Evolutionary conservation across 2,888 invertebrate species (phyloP).

Genomic region (Cecidostiba fungosa): DNA sequence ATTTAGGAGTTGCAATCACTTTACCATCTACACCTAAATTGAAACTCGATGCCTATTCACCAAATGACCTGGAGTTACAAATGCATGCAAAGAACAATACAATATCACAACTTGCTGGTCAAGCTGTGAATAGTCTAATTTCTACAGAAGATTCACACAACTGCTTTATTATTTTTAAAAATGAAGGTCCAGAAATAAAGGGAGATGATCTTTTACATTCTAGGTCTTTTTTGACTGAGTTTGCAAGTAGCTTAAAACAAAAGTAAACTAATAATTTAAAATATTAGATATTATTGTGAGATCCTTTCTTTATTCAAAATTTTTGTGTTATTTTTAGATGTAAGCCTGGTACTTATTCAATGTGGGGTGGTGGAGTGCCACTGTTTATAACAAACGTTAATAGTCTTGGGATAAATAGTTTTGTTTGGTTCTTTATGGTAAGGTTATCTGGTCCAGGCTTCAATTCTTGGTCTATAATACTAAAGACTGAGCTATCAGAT

Average conservation of each 20-base stretch:
- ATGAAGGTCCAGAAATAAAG: background rate
- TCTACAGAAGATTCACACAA: constrained; percentile 4
- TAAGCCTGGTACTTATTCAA: constrained; percentile 31
- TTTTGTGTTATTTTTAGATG: constrained; percentile 42
- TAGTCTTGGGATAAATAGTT: background rate
- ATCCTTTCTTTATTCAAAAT: background rate
- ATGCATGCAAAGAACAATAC: background rate
- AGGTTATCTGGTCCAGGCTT: constrained; percentile 34
- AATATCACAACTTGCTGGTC: background rate
- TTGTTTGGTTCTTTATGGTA: background rate
- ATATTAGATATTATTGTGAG: background rate
- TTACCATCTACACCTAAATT: background rate
- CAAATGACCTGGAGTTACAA: background rate
- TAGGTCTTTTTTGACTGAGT: background rate
- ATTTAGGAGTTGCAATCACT: background rate
- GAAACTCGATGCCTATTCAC: background rate
- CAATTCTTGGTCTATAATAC: constrained; percentile 34
- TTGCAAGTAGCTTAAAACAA: constrained; percentile 12
- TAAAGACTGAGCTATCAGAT: background rate
- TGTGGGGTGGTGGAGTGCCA: constrained; percentile 33
- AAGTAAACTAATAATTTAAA: background rate
- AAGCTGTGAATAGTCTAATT: background rate
- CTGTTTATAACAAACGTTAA: constrained; percentile 9
- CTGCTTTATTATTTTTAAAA: background rate
- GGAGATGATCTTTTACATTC: background rate